Evolutionary conservation across 37 sponge, comb jelly and placozoan genomes (phyloP).

Genomic region (Geodia barretti): DNA sequence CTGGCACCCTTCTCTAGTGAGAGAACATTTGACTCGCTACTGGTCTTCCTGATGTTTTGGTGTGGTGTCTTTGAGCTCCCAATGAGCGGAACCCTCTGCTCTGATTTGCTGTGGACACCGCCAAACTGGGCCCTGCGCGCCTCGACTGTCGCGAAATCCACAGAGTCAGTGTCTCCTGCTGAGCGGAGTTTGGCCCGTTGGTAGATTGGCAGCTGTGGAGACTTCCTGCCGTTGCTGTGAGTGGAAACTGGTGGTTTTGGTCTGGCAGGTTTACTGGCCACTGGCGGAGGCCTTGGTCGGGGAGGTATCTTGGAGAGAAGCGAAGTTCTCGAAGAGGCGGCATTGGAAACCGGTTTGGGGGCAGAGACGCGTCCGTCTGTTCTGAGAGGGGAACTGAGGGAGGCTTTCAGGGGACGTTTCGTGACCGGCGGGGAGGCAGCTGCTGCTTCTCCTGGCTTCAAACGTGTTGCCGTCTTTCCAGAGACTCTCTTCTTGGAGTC

Average conservation of each 20-base stretch:
- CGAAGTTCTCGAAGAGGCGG: background rate
- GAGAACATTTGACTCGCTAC: background rate
- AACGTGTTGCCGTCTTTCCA: background rate
- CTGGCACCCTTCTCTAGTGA: too few relatives aligned
- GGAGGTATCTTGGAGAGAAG: background rate
- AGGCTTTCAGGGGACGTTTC: background rate
- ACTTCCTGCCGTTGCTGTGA: background rate
- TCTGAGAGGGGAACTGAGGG: background rate
- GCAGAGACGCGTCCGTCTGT: background rate
- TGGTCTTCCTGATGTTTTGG: background rate
- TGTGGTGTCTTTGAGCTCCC: background rate
- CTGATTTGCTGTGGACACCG: background rate
- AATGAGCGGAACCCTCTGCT: background rate
- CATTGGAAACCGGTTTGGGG: background rate
- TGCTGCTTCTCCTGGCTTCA: background rate
- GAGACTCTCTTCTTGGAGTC: background rate
- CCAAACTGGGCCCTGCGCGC: background rate
- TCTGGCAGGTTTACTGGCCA: conserved; percentile 14
- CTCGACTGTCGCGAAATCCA: background rate
- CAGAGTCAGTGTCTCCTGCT: background rate
- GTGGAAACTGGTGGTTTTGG: conserved; percentile 1
- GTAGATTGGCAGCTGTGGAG: too few relatives aligned
- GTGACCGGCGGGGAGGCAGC: background rate
- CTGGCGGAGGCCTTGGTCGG: conserved; percentile 37
- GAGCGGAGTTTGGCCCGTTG: too few relatives aligned